A percentile compares a stretch with the other conserved stretches of the same genome.
These are phyloP conservation scores for Mesocentrotus franciscanus DNA, from an alignment of 53 echinoderm and acorn worm genomes.

Conservation along the genomic window DNA sequence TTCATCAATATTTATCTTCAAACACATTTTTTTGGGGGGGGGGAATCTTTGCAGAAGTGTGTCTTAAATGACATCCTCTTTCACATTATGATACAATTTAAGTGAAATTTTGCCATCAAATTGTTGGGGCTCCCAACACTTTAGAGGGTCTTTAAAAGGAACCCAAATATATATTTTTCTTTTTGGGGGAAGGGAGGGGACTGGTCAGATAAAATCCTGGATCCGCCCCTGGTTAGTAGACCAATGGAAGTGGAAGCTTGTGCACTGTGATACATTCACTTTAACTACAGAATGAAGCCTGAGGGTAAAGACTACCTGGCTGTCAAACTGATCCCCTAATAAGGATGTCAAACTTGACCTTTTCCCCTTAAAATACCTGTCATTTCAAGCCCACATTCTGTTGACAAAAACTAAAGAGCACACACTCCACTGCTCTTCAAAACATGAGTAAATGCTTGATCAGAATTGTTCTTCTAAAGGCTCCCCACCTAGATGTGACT, in stretches of 20 bases:
- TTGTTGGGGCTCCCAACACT: too few species aligned
- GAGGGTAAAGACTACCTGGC: not conserved
- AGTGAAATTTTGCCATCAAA: too few species aligned
- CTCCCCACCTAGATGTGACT: too few species aligned
- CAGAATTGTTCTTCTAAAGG: not conserved
- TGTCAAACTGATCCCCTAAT: slow-evolving; percentile 57
- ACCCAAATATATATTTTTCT: too few species aligned
- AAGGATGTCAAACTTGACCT: slow-evolving; percentile 51
- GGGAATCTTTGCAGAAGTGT: too few species aligned
- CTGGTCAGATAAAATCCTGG: too few species aligned
- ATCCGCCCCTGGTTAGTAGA: not conserved
- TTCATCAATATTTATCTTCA: too few species aligned
- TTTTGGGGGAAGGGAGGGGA: too few species aligned
- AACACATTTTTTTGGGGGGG: too few species aligned
- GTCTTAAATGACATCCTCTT: too few species aligned
- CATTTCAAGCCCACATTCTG: slow-evolving; percentile 42
- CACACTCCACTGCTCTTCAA: not conserved
- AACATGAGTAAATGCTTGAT: not conserved
- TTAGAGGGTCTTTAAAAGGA: too few species aligned
- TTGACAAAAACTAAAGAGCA: slow-evolving; percentile 10
- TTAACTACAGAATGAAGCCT: not conserved
- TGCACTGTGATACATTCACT: not conserved
- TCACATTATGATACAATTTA: too few species aligned
- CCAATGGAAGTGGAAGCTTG: not conserved
- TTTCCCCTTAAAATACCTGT: slow-evolving; percentile 46